Conservation (phyloP, 2,888 invertebrate species). For the Polyommatus iphigenia region DNA sequence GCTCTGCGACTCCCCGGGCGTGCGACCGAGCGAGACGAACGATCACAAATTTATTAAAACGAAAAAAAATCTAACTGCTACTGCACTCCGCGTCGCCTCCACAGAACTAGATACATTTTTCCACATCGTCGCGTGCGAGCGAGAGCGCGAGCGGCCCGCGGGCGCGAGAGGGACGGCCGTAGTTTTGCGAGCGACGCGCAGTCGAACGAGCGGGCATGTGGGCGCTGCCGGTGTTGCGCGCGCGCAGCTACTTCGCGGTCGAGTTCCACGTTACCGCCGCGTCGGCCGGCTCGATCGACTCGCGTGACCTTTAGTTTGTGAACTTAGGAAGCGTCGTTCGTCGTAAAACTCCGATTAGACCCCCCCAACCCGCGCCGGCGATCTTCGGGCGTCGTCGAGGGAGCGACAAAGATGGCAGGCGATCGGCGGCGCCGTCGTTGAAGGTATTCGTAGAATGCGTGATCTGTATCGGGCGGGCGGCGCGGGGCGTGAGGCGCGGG, state of each 20-base stretch:
- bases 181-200: slow-evolving; percentile 54
- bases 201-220: slow-evolving; percentile 75
- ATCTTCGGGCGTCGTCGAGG: slow-evolving; percentile 62
- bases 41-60: slow-evolving; percentile 80
- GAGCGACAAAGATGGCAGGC: slow-evolving; percentile 72
- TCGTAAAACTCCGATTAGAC: slow-evolving; percentile 75
- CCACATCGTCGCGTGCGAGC: slow-evolving; percentile 66
- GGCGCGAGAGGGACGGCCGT: slow-evolving; percentile 57
- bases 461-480: slow-evolving; percentile 76
- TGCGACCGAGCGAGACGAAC: slow-evolving; percentile 76
- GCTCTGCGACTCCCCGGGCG: slow-evolving; percentile 71
- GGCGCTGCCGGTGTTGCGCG: slow-evolving; percentile 80
- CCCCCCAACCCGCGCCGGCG: slow-evolving; percentile 67
- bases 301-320: slow-evolving; percentile 78
- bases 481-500: slow-evolving; percentile 69
- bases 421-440: slow-evolving; percentile 69
- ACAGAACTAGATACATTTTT: slow-evolving; percentile 81
- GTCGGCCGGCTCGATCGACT: slow-evolving; percentile 74
- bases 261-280: slow-evolving; percentile 75
- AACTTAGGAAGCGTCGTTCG: slow-evolving; percentile 78
- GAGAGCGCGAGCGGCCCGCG: slow-evolving; percentile 45
- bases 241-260: slow-evolving; percentile 74
- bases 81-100: slow-evolving; percentile 78
- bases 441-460: slow-evolving; percentile 80
- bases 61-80: slow-evolving; percentile 69